Evolutionary conservation across 2,797 vertebrate genomes (phyloP), one percentile per base, ranked within the genome.

Genomic region (Paguma larvata): DNA sequence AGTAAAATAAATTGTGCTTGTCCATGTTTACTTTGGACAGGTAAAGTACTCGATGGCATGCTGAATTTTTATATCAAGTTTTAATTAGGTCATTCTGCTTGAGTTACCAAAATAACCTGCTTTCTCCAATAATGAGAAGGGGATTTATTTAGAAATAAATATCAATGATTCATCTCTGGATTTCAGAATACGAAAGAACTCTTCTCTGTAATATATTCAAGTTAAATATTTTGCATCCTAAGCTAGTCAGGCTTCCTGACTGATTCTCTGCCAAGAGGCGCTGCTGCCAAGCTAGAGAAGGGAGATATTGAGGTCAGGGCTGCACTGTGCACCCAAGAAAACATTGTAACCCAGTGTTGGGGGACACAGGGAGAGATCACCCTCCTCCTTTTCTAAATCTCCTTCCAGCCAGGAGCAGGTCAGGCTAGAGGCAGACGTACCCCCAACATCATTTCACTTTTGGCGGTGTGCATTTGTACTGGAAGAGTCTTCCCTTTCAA

Each of bases 41-140:
- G 97, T 97, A 97, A 98, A 97, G 93, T 73, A 87, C 95, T 91
- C 14, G 51, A 84, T 13, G 86, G 88, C 25, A 34, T 67, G 68
- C 87, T 97, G 95, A 85, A 97, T 96, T 97, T 98, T 97, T 96
- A 97, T 95, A 94, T 80, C 94, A 65, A 94, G 90, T 97, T 97
- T 98, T 98, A 98, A 98, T 98, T 98, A 96, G 97, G 95, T 97
- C 93, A 95, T 97, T 89, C 80, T 75, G 44, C 88, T 95, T 93
- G 92, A 96, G 79, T 94, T 97, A 95, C 96, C 97, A 86, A 97
- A 98, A 96, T 94, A 96, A 94, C 77, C 88, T 34, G 9, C 80
- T 95, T 82, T 94, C 62, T 78, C 77, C 95, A 91, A 95, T 97
- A 94, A 97, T 63, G 83, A 92, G 90, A 92, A 97, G 92, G 56